Percentiles rank a stretch among this genome's conserved stretches.
Conservation (phyloP, 1,140 invertebrate genomes). For the Triops cancriformis region DNA sequence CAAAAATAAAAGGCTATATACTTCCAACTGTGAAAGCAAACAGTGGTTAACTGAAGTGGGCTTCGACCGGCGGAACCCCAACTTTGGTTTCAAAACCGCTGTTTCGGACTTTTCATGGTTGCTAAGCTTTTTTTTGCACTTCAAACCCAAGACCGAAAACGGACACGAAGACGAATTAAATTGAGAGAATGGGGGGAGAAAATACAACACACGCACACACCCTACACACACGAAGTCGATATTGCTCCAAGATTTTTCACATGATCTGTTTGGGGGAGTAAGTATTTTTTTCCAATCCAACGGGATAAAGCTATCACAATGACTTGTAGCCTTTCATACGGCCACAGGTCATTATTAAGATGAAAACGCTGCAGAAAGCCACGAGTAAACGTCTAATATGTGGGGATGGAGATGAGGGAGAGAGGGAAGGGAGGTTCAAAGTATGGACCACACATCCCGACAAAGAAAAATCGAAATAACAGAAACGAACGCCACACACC, state of each 20-base stretch:
- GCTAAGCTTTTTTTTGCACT: neutral
- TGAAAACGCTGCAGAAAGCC: slow-evolving; percentile 8
- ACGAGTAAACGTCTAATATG: neutral
- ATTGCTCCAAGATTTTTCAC: neutral
- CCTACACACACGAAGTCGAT: slow-evolving; percentile 14
- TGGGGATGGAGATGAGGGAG: neutral
- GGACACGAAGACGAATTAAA: neutral
- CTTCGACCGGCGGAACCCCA: neutral
- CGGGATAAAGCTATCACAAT: slow-evolving; percentile 10
- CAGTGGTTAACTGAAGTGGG: slow-evolving; percentile 11
- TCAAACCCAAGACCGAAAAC: slow-evolving; percentile 12
- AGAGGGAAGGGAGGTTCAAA: neutral
- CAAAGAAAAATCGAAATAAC: neutral
- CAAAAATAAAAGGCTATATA: neutral
- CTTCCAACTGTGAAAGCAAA: slow-evolving; percentile 7
- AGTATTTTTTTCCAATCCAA: neutral
- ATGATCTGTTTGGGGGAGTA: neutral
- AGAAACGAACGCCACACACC: neutral
- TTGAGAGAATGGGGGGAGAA: slow-evolving; percentile 2
- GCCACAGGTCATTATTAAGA: slow-evolving; percentile 6
- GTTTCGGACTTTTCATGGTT: neutral
- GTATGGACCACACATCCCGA: neutral
- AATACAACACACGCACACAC: slow-evolving; percentile 18
- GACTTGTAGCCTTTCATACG: neutral
- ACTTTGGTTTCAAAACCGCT: neutral